Evolutionary conservation across 2,888 invertebrate species (phyloP).

Genomic region (Noctuana brunneofusca): DNA sequence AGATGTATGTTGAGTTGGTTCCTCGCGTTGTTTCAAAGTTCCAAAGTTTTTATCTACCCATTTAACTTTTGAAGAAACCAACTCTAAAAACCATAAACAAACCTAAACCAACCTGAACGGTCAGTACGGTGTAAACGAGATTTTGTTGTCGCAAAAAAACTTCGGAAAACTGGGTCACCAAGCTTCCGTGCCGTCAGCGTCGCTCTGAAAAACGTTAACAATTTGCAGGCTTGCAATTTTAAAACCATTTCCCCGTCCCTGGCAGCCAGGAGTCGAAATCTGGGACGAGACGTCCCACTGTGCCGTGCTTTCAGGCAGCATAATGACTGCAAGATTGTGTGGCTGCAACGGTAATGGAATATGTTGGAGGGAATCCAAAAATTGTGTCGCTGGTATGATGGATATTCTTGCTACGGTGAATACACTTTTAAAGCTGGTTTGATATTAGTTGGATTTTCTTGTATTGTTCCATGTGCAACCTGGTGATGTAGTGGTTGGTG

Average conservation of each 20-base stretch:
- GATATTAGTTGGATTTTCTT: too few species aligned
- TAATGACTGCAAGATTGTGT: slow-evolving; percentile 25
- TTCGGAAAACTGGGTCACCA: slow-evolving; percentile 13
- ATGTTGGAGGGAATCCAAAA: slow-evolving; percentile 11
- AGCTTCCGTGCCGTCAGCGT: neutral
- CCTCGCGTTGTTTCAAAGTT: too few species aligned
- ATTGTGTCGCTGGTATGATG: neutral
- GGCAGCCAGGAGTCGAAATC: slow-evolving; percentile 25
- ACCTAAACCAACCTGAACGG: neutral
- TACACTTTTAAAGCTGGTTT: neutral
- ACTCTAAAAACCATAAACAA: neutral
- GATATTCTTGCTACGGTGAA: neutral
- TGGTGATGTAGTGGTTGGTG: too few species aligned
- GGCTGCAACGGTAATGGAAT: slow-evolving; percentile 12
- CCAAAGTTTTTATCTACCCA: too few species aligned
- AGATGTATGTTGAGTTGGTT: too few species aligned
- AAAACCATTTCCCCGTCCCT: slow-evolving; percentile 23
- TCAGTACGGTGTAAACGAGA: neutral
- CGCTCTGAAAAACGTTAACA: slow-evolving; percentile 28
- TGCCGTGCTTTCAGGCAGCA: slow-evolving; percentile 9
- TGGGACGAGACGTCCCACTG: slow-evolving; percentile 19
- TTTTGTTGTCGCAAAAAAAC: neutral
- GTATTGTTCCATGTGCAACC: too few species aligned
- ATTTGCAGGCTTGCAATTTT: slow-evolving; percentile 31
- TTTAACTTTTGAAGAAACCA: neutral